These are phyloP conservation scores for Neelides sp. DNA, from an alignment of 1,140 invertebrate genomes.

Conservation along the genomic window DNA sequence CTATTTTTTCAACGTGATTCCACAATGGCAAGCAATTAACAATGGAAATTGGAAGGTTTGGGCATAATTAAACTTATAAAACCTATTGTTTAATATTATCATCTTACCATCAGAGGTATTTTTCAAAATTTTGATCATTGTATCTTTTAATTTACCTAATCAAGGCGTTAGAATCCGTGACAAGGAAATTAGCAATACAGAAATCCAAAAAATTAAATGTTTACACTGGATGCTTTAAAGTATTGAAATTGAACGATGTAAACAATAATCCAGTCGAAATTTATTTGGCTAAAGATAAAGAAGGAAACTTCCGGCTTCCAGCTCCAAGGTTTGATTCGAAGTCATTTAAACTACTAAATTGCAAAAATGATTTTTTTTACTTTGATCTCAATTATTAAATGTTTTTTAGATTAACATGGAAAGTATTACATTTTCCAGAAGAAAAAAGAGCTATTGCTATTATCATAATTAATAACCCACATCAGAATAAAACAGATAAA, in stretches of 20 bases:
- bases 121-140: background rate
- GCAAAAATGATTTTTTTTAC: background rate
- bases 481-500: conserved; percentile 31
- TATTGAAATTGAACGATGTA: conserved; percentile 40
- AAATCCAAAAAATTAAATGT: too few relatives aligned
- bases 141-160: background rate
- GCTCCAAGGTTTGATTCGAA: conserved; percentile 14
- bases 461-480: conserved; percentile 26
- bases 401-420: conserved; percentile 16
- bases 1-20: conserved; percentile 50
- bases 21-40: conserved; percentile 53
- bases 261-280: conserved; percentile 36
- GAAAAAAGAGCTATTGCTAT: conserved; percentile 17
- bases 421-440: conserved; percentile 16
- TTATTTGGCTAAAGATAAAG: conserved; percentile 38
- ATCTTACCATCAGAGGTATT: background rate
- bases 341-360: background rate
- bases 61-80: too few relatives aligned
- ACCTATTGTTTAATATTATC: too few relatives aligned
- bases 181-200: conserved; percentile 4
- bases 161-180: conserved; percentile 10
- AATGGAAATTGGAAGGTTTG: conserved; percentile 50
- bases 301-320: conserved; percentile 10
- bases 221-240: conserved; percentile 46
- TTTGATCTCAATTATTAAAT: background rate